A percentile compares a stretch with the other conserved stretches of the same genome.
Conservation (phyloP, 2,888 invertebrate species). For the Oscheius sp. region DNA sequence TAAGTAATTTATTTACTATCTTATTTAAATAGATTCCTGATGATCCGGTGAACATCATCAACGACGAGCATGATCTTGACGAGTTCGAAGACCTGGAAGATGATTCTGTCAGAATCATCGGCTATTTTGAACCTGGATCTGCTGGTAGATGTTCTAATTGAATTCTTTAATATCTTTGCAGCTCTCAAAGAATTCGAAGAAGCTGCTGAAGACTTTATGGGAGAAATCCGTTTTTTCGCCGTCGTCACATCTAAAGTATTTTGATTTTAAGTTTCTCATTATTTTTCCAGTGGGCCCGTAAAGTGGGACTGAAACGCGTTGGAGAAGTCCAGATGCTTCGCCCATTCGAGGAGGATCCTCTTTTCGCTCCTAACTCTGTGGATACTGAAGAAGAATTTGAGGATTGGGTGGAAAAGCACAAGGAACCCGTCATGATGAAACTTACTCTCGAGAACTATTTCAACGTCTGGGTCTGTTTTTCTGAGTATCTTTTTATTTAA, state of each 20-base stretch:
- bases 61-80: constrained; percentile 69
- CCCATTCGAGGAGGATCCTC: constrained; percentile 70
- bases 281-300: constrained; percentile 67
- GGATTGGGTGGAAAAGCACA: constrained; percentile 70
- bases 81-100: constrained; percentile 70
- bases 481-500: background rate
- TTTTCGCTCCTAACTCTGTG: constrained; percentile 65
- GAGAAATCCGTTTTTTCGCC: constrained; percentile 70
- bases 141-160: constrained; percentile 45
- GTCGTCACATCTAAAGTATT: constrained; percentile 68
- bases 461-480: constrained; percentile 69
- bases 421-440: constrained; percentile 70
- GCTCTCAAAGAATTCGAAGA: constrained; percentile 70
- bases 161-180: constrained; percentile 24
- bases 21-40: constrained; percentile 69
- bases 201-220: constrained; percentile 71
- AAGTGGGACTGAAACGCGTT: constrained; percentile 67
- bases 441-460: constrained; percentile 69
- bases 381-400: constrained; percentile 70
- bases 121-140: constrained; percentile 70
- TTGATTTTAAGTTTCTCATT: background rate
- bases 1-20: no score
- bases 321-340: constrained; percentile 70
- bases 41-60: constrained; percentile 70
- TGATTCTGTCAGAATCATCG: constrained; percentile 67